phyloP scores from a whole-genome alignment of 2,113 vertebrate genomes.

The Excalfactoria chinensis region DNA sequence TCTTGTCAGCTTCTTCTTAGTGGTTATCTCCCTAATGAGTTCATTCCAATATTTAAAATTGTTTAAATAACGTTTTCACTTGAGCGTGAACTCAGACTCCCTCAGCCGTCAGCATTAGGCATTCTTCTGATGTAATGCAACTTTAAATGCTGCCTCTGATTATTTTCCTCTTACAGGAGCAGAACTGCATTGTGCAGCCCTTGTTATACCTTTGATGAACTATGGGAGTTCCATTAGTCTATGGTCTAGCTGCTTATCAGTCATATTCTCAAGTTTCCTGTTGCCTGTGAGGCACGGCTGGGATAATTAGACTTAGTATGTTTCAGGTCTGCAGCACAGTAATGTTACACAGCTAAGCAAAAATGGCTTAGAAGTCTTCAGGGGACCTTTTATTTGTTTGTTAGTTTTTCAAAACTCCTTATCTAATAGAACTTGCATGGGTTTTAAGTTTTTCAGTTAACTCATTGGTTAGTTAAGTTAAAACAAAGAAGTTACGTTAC shows the following conservation, averaged over 20 bases:
- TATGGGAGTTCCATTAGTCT: neutral
- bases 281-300: neutral
- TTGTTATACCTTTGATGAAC: slow-evolving; percentile 17
- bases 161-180: neutral
- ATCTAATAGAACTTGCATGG: neutral
- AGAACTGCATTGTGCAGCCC: neutral
- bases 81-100: slow-evolving; percentile 12
- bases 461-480: neutral
- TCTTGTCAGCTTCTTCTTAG: neutral
- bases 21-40: neutral
- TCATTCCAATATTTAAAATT: slow-evolving; percentile 14
- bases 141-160: neutral
- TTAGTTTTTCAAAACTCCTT: neutral
- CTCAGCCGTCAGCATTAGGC: neutral
- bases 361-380: neutral
- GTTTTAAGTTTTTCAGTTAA: neutral
- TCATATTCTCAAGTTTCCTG: neutral
- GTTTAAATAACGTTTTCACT: slow-evolving; percentile 38
- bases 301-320: neutral
- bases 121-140: neutral
- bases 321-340: neutral
- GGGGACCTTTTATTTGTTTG: neutral
- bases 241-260: neutral
- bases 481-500: neutral
- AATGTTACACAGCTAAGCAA: neutral